phyloP scores from a whole-genome alignment of 2,113 vertebrate genomes.

The Coptodon rendalli region DNA sequence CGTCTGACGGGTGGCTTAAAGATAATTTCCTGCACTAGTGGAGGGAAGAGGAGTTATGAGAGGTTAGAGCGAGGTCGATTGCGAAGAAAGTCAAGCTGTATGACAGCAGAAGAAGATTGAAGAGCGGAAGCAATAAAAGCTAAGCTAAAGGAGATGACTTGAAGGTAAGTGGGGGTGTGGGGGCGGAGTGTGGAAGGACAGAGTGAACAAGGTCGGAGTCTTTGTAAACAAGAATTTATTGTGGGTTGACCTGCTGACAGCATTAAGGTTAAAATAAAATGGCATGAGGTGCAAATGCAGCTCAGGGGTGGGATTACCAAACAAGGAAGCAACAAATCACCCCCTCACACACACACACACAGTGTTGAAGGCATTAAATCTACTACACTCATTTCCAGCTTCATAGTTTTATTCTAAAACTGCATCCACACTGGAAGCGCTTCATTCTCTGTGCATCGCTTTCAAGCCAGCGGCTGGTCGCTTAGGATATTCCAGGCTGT shows the following conservation, averaged over 20 bases:
- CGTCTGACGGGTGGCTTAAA: not conserved
- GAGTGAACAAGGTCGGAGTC: not conserved
- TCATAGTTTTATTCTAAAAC: not conserved
- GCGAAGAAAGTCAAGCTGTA: not conserved
- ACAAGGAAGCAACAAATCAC: not conserved
- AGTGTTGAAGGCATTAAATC: not conserved
- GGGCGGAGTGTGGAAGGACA: not conserved
- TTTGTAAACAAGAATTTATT: not conserved
- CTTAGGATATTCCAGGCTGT: not conserved
- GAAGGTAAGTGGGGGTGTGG: not conserved
- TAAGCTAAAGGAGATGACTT: not conserved
- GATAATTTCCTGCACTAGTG: not conserved
- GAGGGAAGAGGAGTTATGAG: not conserved
- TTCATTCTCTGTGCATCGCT: not conserved
- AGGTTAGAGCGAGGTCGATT: not conserved
- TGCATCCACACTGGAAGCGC: not conserved
- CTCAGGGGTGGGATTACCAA: not conserved
- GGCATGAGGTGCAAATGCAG: not conserved
- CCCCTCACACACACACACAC: not conserved
- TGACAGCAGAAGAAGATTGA: not conserved
- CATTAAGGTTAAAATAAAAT: not conserved
- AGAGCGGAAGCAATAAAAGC: constrained; percentile 11
- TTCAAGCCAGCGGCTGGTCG: not conserved
- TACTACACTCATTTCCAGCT: not conserved
- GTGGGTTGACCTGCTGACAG: not conserved